Conservation (phyloP, 2,888 invertebrate species). For the Lottia gigantea region DNA sequence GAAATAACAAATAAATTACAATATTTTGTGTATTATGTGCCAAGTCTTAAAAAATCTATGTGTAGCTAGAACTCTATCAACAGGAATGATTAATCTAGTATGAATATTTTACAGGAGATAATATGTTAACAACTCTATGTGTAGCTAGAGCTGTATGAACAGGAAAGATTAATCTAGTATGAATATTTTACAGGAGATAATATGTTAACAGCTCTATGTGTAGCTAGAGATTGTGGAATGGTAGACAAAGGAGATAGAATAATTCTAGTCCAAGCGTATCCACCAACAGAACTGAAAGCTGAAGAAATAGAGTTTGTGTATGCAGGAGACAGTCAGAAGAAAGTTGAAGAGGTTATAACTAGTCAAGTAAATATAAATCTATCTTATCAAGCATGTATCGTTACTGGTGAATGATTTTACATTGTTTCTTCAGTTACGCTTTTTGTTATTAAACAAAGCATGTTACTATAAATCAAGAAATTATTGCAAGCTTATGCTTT, state of each 20-base stretch:
- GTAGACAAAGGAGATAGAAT: slow-evolving; percentile 74
- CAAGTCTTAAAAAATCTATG: too few relatives aligned
- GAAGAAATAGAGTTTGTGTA: slow-evolving; percentile 51
- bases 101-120: slow-evolving; percentile 69
- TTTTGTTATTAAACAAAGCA: not conserved
- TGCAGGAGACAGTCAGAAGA: slow-evolving; percentile 45
- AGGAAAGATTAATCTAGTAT: too few relatives aligned
- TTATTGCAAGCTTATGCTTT: not conserved
- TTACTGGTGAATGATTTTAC: not conserved
- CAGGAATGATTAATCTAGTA: too few relatives aligned
- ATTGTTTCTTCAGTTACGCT: not conserved
- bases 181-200: slow-evolving; percentile 70
- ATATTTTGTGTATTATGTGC: too few relatives aligned
- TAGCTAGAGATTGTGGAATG: slow-evolving; percentile 85
- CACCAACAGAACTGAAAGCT: slow-evolving; percentile 28
- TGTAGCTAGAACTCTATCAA: too few relatives aligned
- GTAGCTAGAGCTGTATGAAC: too few relatives aligned
- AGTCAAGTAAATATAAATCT: slow-evolving; percentile 9
- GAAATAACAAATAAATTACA: too few relatives aligned
- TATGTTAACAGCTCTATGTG: slow-evolving; percentile 89
- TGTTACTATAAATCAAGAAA: not conserved
- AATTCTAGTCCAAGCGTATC: slow-evolving; percentile 70
- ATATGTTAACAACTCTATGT: slow-evolving; percentile 35
- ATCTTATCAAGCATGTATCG: not conserved
- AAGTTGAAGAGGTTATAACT: slow-evolving; percentile 43